Evolutionary conservation across 2,113 vertebrate species (phyloP).

Genomic region (Craseonycteris thonglongyai): DNA sequence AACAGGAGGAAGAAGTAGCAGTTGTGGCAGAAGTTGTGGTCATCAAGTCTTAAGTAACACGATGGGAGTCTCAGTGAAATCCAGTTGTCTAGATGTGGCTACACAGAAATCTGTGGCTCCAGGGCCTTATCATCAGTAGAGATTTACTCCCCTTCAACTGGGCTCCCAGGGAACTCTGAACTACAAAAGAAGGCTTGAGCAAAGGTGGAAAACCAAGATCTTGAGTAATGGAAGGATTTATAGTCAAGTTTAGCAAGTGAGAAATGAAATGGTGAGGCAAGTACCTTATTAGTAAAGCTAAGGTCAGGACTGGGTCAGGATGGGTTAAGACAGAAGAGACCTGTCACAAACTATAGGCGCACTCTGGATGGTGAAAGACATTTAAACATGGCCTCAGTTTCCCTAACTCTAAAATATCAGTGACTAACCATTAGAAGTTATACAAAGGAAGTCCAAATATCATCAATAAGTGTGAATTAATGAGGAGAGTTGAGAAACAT

Average conservation of each 20-base stretch:
- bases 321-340: constrained; percentile 44
- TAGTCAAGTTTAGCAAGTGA: constrained; percentile 50
- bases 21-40: not conserved
- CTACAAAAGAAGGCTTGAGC: not conserved
- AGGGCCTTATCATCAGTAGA: not conserved
- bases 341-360: not conserved
- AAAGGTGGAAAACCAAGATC: constrained; percentile 35
- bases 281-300: constrained; percentile 43
- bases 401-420: constrained; percentile 6
- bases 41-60: not conserved
- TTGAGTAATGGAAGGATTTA: constrained; percentile 53
- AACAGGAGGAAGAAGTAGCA: not conserved
- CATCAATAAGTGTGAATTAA: not conserved
- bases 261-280: constrained; percentile 64
- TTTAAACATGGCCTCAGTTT: constrained; percentile 38
- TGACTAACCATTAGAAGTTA: not conserved
- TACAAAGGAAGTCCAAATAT: not conserved
- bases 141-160: constrained; percentile 18
- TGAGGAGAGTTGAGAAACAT: not conserved
- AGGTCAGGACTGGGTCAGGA: constrained; percentile 51
- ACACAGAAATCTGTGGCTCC: not conserved
- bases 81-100: not conserved
- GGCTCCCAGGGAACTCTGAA: constrained; percentile 17
- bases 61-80: not conserved
- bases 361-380: not conserved